phyloP scores from a whole-genome alignment of 1,140 invertebrate species.

The Drosophila ficusphila region DNA sequence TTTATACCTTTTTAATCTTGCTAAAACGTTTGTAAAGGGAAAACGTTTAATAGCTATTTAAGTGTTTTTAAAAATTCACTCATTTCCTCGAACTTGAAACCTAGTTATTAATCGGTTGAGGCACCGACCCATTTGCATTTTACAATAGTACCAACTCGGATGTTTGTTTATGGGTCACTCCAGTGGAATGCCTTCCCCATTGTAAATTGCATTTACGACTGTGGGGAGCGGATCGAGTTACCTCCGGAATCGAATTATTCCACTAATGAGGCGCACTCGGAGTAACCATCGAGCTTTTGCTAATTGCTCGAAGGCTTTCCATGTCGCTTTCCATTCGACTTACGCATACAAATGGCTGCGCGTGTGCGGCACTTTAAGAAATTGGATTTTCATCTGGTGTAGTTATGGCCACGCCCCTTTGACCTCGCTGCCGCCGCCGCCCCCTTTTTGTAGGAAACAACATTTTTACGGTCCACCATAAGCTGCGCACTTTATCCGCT shows the following conservation, averaged over 20 bases:
- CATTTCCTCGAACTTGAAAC: no score
- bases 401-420: conserved; percentile 39
- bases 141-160: not conserved
- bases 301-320: conserved; percentile 52
- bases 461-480: conserved; percentile 73
- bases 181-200: not conserved
- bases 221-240: not conserved
- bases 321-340: conserved; percentile 36
- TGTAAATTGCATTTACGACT: conserved; percentile 1
- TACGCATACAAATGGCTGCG: conserved; percentile 30
- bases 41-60: no score
- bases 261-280: conserved; percentile 29
- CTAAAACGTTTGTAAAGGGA: no score
- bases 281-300: conserved; percentile 8
- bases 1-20: no score
- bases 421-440: conserved; percentile 6
- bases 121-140: no score
- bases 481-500: conserved; percentile 71
- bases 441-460: not conserved
- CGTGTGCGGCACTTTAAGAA: conserved; percentile 50
- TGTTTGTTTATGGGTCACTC: not conserved
- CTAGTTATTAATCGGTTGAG: no score
- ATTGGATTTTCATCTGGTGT: conserved; percentile 54
- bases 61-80: no score
- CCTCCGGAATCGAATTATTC: conserved; percentile 18